phyloP scores from a whole-genome alignment of 1,140 invertebrate species.

The Platyura marginata region DNA sequence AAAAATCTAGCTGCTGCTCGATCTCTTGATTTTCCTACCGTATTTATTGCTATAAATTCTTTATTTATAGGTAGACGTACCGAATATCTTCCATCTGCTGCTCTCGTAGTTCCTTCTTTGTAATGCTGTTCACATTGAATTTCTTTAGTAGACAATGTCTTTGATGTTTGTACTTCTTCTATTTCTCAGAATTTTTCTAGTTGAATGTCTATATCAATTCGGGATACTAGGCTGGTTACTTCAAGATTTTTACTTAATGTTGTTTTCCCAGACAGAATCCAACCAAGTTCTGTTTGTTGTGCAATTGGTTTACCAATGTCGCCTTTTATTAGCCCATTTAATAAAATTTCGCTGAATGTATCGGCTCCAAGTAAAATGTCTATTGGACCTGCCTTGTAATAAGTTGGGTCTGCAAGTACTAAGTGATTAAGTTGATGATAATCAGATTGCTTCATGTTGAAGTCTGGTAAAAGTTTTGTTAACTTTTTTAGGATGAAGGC shows the following conservation, averaged over 20 bases:
- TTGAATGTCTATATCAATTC: neutral
- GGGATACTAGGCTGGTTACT: neutral
- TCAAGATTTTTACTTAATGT: conserved; percentile 3
- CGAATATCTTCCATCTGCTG: neutral
- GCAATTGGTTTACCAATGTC: conserved; percentile 7
- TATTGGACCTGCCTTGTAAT: conserved; percentile 5
- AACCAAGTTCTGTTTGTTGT: conserved; percentile 13
- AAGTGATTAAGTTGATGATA: conserved; percentile 8
- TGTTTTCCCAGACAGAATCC: conserved; percentile 12
- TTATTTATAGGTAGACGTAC: neutral
- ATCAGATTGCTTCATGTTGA: neutral
- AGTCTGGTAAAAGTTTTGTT: neutral
- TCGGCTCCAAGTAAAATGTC: conserved; percentile 9
- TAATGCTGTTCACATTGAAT: neutral
- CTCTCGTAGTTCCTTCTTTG: neutral
- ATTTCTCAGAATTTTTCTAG: conserved; percentile 4
- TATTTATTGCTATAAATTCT: neutral
- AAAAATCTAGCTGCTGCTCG: conserved; percentile 7
- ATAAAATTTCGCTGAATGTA: conserved; percentile 7
- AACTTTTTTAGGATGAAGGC: neutral
- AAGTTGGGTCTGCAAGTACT: conserved; percentile 9
- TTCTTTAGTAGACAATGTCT: conserved; percentile 1
- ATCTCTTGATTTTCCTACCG: conserved; percentile 5
- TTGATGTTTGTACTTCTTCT: conserved; percentile 3
- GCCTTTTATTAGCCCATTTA: conserved; percentile 6